Evolutionary conservation across 2,797 vertebrate genomes (phyloP).

Genomic region (Uromys caudimaculatus): DNA sequence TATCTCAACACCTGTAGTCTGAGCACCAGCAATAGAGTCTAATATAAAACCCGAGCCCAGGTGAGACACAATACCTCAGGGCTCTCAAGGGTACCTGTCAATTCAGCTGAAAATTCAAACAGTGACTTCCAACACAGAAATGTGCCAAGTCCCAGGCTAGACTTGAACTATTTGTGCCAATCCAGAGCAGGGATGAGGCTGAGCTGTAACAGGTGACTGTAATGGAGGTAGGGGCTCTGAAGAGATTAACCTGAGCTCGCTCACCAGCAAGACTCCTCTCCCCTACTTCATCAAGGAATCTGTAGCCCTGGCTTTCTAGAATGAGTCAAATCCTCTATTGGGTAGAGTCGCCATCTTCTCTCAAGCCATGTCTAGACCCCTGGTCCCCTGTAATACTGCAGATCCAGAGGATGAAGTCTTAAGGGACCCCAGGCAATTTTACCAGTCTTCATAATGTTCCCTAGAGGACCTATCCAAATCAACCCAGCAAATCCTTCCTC

Average conservation of each 20-base stretch:
- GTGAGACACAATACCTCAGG: neutral
- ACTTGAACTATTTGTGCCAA: neutral
- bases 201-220: neutral
- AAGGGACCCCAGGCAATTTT: neutral
- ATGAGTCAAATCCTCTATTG: neutral
- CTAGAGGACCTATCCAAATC: neutral
- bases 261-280: neutral
- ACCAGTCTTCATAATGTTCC: neutral
- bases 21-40: neutral
- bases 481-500: neutral
- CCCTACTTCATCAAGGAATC: too few relatives aligned
- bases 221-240: fast-evolving
- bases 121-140: neutral
- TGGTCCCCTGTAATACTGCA: neutral
- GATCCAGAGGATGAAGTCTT: neutral
- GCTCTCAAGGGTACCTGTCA: neutral
- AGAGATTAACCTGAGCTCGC: neutral
- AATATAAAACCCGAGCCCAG: neutral
- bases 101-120: neutral
- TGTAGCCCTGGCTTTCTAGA: neutral
- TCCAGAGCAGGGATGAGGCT: neutral
- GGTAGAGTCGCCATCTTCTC: neutral
- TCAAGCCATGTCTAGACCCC: neutral
- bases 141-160: neutral
- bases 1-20: too few relatives aligned